Evolutionary conservation across 2,888 invertebrate species (phyloP), one percentile per base, ranked within the genome.

Genomic region (Hydropsyche betteni): DNA sequence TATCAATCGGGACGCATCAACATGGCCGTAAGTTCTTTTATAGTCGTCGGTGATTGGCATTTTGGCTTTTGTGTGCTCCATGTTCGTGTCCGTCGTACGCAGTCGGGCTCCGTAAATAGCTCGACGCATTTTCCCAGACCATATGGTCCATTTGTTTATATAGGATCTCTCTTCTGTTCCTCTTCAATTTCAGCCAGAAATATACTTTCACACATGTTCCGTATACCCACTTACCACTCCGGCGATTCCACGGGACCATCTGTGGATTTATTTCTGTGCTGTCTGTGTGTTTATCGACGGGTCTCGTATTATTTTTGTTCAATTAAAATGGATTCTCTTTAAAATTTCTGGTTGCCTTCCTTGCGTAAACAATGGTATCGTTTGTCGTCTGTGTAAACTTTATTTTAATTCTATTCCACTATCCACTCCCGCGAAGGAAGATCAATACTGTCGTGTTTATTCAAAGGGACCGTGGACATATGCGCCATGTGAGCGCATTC

Each of bases 91-190:
- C 52, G 68, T 51, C 10, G 44, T 44, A 10, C 10, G 44, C 10
- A 44, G 44, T 44, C 44, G 44, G 44, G 69, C 51, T 75, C 74
- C 75, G 74, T 78, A 78, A 78, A 78, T 78, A 78, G 74, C 73
- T 71, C 58, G 14, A 72, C 68, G 74, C 55, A 70, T 76, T 75
- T 72, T 36, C 64, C 44, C 58, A 69, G 64, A 76, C 78, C 78
- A 78, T 78, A 76, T 78, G 78, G 78, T 78, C 74, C 68, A 68
- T 69, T 73, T 78, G 78, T 78, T 78, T 76, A 76, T 58, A 68
- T 52, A 68, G 74, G 51, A 16, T 16, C 44, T 36, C 72, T 72
- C 50, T 55, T 44, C 55, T 72, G 34, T 34, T 52, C 58, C 52
- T 52, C 52, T 58, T 52, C 72, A 72, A 72, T 72, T 58, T 50